These are phyloP conservation scores for Petrocephalus microphthalmus DNA, from an alignment of 2,113 vertebrate genomes.

Conservation along the genomic window DNA sequence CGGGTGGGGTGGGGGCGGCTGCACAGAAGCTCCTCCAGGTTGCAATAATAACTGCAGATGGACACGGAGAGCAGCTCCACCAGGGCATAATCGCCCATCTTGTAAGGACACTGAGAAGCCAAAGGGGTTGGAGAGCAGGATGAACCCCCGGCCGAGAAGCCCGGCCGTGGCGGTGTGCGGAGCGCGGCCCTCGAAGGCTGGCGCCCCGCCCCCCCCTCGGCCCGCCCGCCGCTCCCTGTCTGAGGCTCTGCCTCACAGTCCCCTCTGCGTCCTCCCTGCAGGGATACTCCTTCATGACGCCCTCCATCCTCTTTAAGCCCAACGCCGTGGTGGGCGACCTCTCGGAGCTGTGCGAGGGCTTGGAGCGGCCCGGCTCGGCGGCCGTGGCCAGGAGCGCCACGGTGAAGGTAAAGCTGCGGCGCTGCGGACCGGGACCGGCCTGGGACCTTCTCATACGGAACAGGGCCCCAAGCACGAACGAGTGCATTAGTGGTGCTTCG, in stretches of 20 bases:
- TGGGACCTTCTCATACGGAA: background rate
- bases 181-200: background rate
- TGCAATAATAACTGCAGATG: conserved; percentile 56
- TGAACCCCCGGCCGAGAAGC: background rate
- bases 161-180: background rate
- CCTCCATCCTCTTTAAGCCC: conserved; percentile 94
- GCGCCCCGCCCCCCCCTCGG: no score
- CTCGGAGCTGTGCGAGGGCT: conserved; percentile 72
- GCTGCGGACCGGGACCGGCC: background rate
- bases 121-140: background rate
- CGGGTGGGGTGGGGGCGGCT: conserved; percentile 22
- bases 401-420: conserved; percentile 78
- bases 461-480: background rate
- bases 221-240: background rate
- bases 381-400: conserved; percentile 76
- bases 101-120: background rate
- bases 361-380: conserved; percentile 68
- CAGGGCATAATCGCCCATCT: background rate
- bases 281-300: conserved; percentile 97
- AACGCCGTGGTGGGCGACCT: conserved; percentile 88
- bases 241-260: background rate
- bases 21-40: conserved; percentile 38
- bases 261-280: conserved; percentile 61
- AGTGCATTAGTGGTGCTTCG: background rate
- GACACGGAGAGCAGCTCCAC: conserved; percentile 49